Evolutionary conservation across 1,140 invertebrate species (phyloP), one percentile per base, ranked within the genome.

Genomic region (Solen grandis): DNA sequence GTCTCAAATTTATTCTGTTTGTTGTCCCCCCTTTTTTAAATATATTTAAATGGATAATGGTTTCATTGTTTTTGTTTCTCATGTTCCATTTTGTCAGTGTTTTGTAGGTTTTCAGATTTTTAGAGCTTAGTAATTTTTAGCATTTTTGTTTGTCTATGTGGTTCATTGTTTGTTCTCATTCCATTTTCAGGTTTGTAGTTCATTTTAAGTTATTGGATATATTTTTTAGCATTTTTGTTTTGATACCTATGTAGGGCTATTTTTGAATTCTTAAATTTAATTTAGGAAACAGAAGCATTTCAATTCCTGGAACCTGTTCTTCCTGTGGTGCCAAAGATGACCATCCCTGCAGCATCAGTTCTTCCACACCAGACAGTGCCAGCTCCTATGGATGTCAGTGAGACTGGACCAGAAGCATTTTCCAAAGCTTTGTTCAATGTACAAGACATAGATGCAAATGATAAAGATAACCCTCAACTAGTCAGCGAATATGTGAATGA

Each of bases 401-500:
- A 86, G 46, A 85, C 81, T 1, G 66, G 68, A 29, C 80, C 82
- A 54, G 89, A 89, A n/a, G 86, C 88, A 33, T 90, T 88, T 50
- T 87, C 86, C 19, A 84, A 84, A 81, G 87, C 80, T 25, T 29
- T 87, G 25, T 52, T 87, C 14, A 85, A 83, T 73, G 89, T 94
- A 29, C 89, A 92, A 73, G 94, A 96, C 85, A 96, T 96, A 85
- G 97, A 97, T 91, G 94, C 95, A 86, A 94, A 95, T 81, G 95
- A 96, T 86, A 92, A 90, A 66, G 94, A 95, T 57, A 96, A 97
- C 88, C 96, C 96, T 5, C 94, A 96, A 86, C 93, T 97, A 80
- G 95, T 97, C 88, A 94, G 95, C 33, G 94, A 95, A 82, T 97
- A 97, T 90, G 95, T 96, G 60, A 95, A 96, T 82, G 96, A 97